phyloP scores from a whole-genome alignment of 2,888 invertebrate genomes.

The Ptychoptera contaminata region DNA sequence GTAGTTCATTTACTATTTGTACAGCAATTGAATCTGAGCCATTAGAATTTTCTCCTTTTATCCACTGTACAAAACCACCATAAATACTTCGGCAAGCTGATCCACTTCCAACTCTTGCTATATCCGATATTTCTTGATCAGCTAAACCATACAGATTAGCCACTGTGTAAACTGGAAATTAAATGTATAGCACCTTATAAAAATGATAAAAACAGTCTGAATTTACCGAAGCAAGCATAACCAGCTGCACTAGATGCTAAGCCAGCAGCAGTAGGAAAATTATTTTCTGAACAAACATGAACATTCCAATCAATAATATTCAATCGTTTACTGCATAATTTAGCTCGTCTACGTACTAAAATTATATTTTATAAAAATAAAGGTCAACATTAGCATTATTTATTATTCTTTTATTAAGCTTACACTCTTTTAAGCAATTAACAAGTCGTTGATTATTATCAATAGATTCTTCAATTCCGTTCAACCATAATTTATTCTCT shows the following conservation, averaged over 20 bases:
- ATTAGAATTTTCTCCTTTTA: constrained; percentile 44
- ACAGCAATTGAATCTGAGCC: constrained; percentile 65
- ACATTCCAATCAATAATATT: constrained; percentile 50
- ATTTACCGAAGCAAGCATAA: constrained; percentile 70
- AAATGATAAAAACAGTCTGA: not conserved
- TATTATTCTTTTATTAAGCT: constrained; percentile 17
- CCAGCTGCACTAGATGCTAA: constrained; percentile 97
- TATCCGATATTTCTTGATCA: constrained; percentile 56
- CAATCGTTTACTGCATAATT: constrained; percentile 16
- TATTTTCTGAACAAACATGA: constrained; percentile 79
- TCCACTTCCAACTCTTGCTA: constrained; percentile 82
- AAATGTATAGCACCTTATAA: no score
- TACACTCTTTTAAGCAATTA: constrained; percentile 60
- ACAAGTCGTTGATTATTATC: constrained; percentile 55
- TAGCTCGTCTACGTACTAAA: constrained; percentile 17
- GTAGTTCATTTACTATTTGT: constrained; percentile 51
- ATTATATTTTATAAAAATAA: constrained; percentile 1
- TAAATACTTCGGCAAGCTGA: constrained; percentile 90
- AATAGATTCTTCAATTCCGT: constrained; percentile 64
- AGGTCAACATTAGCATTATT: not conserved
- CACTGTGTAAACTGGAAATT: constrained; percentile 54
- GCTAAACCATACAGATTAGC: constrained; percentile 58
- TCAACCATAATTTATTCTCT: constrained; percentile 75
- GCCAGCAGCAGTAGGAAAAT: constrained; percentile 97
- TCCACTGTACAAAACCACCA: constrained; percentile 94